Evolutionary conservation across 1,140 invertebrate genomes (phyloP).

Genomic region (Ips nitidus): DNA sequence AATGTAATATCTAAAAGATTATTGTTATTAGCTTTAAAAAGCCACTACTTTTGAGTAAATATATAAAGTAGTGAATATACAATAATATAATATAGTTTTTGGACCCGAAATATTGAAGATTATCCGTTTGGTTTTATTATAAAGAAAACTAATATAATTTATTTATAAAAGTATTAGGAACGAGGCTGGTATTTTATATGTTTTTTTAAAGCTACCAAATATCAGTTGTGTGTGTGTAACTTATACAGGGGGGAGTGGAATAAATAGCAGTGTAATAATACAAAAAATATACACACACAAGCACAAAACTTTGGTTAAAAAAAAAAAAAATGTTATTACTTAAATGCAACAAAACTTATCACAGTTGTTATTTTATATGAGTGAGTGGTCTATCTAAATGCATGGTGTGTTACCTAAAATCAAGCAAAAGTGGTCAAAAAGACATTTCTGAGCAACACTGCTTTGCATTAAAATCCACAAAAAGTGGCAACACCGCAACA

Average conservation of each 20-base stretch:
- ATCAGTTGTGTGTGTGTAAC: conserved; percentile 6
- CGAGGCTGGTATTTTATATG: conserved; percentile 14
- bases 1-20: too few relatives aligned
- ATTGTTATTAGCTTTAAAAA: too few relatives aligned
- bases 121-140: background rate
- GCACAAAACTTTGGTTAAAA: conserved; percentile 6
- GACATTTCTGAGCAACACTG: too few relatives aligned
- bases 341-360: conserved; percentile 3
- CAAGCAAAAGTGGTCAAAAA: too few relatives aligned
- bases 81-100: background rate
- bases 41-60: too few relatives aligned
- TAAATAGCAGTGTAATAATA: background rate
- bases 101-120: conserved; percentile 27
- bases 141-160: conserved; percentile 17
- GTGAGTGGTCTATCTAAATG: too few relatives aligned
- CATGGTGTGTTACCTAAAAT: too few relatives aligned
- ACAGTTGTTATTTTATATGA: background rate
- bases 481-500: too few relatives aligned
- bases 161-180: conserved; percentile 27
- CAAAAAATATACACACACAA: background rate
- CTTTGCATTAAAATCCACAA: too few relatives aligned
- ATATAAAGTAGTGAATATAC: too few relatives aligned
- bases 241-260: background rate
- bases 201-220: conserved; percentile 26
- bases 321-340: background rate